phyloP scores from a whole-genome alignment of 2,113 vertebrate genomes.

The Pogonocichla stellata region DNA sequence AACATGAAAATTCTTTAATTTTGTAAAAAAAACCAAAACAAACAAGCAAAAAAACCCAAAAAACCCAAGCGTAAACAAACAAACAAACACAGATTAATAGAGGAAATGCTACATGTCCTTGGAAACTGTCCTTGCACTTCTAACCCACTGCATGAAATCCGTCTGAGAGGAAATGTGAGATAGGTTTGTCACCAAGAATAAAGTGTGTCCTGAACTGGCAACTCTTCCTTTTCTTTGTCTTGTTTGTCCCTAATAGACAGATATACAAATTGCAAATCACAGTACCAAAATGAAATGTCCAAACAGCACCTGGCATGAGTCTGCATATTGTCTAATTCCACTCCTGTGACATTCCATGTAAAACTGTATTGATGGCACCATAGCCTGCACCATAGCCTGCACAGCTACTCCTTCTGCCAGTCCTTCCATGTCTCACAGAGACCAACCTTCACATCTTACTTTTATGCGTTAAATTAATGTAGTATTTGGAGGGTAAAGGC shows the following conservation, averaged over 20 bases:
- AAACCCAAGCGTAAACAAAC: too few species aligned
- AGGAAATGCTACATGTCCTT: not conserved
- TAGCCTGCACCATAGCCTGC: rapidly evolving
- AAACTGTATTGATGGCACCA: not conserved
- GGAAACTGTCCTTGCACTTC: not conserved
- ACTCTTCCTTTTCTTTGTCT: not conserved
- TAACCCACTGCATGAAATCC: not conserved
- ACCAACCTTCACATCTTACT: not conserved
- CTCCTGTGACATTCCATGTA: not conserved
- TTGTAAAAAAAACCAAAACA: not conserved
- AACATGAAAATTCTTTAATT: not conserved
- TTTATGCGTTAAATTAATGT: not conserved
- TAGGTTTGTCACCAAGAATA: not conserved
- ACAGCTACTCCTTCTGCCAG: not conserved
- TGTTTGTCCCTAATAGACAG: not conserved
- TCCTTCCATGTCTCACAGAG: not conserved
- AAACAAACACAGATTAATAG: not conserved
- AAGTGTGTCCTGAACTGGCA: not conserved
- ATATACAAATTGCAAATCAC: not conserved
- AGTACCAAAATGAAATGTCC: not conserved
- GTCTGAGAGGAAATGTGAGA: not conserved
- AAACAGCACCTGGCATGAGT: not conserved
- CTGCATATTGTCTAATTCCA: not conserved
- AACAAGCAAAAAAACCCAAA: too few species aligned
- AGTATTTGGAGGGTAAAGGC: not conserved